Evolutionary conservation across 2,797 vertebrate species (phyloP), one percentile per base, ranked within the genome.

Genomic region (Diplodus sargus): DNA sequence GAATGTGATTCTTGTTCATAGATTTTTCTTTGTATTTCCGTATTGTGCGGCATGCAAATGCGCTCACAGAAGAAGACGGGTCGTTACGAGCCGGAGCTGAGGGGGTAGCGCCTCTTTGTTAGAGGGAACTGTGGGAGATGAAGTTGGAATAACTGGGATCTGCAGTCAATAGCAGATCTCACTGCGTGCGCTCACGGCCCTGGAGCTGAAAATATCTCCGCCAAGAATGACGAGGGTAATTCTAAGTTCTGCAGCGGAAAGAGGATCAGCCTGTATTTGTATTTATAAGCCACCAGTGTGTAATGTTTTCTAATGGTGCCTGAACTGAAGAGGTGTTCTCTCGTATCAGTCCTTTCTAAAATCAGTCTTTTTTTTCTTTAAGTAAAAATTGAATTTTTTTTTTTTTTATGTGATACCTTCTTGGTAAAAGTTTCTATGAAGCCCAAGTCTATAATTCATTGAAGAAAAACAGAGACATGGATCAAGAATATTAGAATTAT

Each of bases 211-310:
- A 59, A 66, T 28, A 49, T 61, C 51, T 11, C 15, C 42, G 28
- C 23, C 17, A 68, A 39, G 39, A 72, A 20, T 30, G 43, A 78
- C 8, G 16, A 22, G 60, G 54, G 5, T 51, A 1, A 30, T 47
- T 68, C 71, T 42, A 79, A 77, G 67, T 61, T 58, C 23, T 28
- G 57, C 39, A 56, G 57, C 13, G 28, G 34, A 72, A 63, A 74
- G 22, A 68, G 28, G 70, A 76, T 51, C 57, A 53, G 52, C 11
- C 3, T 22, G 48, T 49, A 39, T 70, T 81, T 43, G 53, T 60
- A 58, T 76, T 69, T 64, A 71, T 78, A 65, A 42, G 58, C 48
- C 56, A 63, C 16, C 13, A 22, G 25, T 20, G 18, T 65, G 34
- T 42, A 18, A 78, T 65, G 17, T 69, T 60, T 53, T 18, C 18